phyloP scores from a whole-genome alignment of 2,888 invertebrate species.

The Dicyrtomina minuta region DNA sequence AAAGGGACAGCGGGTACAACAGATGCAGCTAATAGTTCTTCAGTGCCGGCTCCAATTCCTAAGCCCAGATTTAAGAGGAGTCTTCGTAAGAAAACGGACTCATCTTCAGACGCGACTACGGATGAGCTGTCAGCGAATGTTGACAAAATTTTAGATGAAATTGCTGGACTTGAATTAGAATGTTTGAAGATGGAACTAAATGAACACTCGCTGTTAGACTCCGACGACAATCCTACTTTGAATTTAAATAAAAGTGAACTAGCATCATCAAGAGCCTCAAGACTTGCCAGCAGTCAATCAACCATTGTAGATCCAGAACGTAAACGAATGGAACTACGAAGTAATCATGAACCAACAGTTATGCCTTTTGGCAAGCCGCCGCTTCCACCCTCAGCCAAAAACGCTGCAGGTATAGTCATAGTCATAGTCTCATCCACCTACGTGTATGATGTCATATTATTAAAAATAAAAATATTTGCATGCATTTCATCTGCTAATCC shows the following conservation, averaged over 20 bases:
- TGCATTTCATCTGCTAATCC: not conserved
- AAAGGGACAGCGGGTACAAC: not conserved
- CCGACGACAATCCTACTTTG: too few relatives aligned
- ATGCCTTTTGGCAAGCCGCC: slow-evolving; percentile 37
- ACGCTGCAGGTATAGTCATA: not conserved
- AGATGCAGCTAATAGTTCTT: not conserved
- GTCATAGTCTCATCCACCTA: too few relatives aligned
- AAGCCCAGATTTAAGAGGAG: slow-evolving; percentile 16
- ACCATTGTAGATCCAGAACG: not conserved
- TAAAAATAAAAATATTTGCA: slow-evolving; percentile 9
- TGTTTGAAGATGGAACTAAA: slow-evolving; percentile 25
- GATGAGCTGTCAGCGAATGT: slow-evolving; percentile 49
- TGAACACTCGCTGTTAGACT: not conserved
- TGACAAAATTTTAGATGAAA: slow-evolving; percentile 48
- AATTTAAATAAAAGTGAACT: not conserved
- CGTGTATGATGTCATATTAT: not conserved
- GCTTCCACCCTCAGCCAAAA: slow-evolving; percentile 32
- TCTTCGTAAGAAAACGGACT: not conserved
- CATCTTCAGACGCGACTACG: slow-evolving; percentile 19
- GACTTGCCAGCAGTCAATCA: not conserved
- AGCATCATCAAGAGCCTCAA: not conserved
- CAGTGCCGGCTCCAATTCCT: slow-evolving; percentile 8
- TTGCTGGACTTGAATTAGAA: slow-evolving; percentile 42
- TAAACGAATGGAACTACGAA: too few relatives aligned
- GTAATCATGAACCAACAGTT: not conserved